These are phyloP conservation scores for Nyctibius bracteatus DNA, from an alignment of 2,113 vertebrate genomes.

Conservation along the genomic window DNA sequence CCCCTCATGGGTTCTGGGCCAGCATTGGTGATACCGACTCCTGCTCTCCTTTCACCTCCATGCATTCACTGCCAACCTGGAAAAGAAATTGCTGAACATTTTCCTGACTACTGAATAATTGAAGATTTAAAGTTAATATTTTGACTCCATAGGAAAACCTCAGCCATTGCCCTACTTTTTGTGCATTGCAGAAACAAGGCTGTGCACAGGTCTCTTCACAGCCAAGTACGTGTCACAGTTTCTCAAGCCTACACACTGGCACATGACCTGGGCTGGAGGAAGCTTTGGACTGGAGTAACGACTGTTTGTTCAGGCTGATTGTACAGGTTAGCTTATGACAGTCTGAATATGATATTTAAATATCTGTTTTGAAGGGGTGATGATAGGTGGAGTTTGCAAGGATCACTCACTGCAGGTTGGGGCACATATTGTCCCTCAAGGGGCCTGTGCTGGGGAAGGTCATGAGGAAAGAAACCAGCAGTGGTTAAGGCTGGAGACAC, in stretches of 20 bases:
- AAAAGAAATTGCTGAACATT: background rate
- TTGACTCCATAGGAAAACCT: background rate
- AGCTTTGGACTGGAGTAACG: background rate
- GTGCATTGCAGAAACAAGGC: background rate
- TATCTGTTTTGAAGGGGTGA: accelerated
- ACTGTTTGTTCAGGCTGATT: background rate
- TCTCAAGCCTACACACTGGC: accelerated
- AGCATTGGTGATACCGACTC: background rate
- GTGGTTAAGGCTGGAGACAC: background rate
- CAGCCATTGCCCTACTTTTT: background rate
- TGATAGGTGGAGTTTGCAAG: background rate
- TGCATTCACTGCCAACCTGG: background rate
- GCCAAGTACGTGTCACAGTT: accelerated
- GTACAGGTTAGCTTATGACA: background rate
- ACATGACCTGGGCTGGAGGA: accelerated
- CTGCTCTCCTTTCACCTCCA: background rate
- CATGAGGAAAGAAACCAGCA: background rate
- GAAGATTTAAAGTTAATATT: background rate
- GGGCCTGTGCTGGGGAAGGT: background rate
- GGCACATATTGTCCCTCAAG: background rate
- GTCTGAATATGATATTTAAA: background rate
- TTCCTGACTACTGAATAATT: background rate
- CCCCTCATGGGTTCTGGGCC: background rate
- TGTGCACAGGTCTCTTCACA: background rate
- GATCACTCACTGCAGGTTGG: background rate